phyloP scores from a whole-genome alignment of 2,797 vertebrate genomes.

The Alexandromys oeconomus region DNA sequence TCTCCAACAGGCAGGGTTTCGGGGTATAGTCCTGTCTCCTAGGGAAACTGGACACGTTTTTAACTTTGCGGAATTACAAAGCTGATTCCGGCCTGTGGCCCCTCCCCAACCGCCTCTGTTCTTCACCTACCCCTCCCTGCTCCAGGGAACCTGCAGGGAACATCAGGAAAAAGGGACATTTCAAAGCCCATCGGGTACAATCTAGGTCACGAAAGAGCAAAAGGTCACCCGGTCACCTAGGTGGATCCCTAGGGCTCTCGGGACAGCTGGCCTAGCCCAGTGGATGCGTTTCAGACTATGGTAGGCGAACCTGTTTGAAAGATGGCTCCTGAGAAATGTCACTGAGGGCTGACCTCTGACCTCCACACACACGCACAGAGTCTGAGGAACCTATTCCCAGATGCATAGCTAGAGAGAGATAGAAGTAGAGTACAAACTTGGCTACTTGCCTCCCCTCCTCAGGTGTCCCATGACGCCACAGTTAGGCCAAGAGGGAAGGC shows the following conservation, averaged over 20 bases:
- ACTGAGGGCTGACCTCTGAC: neutral
- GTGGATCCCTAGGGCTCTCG: neutral
- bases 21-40: neutral
- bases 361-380: neutral
- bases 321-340: neutral
- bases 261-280: neutral
- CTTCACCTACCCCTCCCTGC: neutral
- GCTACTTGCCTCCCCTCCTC: neutral
- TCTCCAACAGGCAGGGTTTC: neutral
- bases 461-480: fast-evolving
- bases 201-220: neutral
- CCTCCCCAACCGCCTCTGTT: too few relatives aligned
- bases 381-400: too few relatives aligned
- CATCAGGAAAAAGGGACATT: neutral
- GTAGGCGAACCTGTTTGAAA: neutral
- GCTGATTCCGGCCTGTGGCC: neutral
- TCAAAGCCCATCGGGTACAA: neutral
- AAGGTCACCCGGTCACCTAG: neutral
- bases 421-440: fast-evolving
- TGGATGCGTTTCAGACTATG: neutral
- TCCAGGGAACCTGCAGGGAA: neutral
- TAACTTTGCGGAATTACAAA: neutral
- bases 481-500: neutral
- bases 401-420: neutral
- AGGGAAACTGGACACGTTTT: neutral